Evolutionary conservation across 23 tunicate species (phyloP).

Genomic region (Halocynthia aurantium): DNA sequence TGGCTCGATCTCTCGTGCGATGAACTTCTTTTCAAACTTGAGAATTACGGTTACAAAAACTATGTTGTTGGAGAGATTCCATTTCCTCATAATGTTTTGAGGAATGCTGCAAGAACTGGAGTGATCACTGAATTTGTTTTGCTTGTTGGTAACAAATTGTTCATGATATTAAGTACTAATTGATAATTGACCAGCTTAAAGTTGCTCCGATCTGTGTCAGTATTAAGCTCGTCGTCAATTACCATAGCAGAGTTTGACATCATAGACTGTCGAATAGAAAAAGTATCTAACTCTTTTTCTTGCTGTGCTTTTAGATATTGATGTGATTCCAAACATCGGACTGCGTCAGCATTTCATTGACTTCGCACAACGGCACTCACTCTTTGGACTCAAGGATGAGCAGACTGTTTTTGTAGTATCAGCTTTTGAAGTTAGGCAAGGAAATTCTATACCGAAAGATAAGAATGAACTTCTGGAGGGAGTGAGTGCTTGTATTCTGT

Average conservation of each 20-base stretch:
- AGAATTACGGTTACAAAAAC: slow-evolving; percentile 81
- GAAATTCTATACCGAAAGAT: slow-evolving; percentile 48
- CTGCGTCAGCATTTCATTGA: slow-evolving; percentile 59
- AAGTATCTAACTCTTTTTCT: not conserved
- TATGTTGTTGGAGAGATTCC: slow-evolving; percentile 80
- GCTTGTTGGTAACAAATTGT: slow-evolving; percentile 45
- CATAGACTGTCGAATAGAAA: not conserved
- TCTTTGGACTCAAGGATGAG: slow-evolving; percentile 29
- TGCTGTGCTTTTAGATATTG: slow-evolving; percentile 55
- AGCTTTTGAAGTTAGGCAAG: slow-evolving; percentile 73
- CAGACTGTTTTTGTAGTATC: slow-evolving; percentile 82
- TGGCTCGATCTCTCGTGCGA: slow-evolving; percentile 59
- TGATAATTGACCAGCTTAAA: not conserved
- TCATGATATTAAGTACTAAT: not conserved
- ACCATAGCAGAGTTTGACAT: not conserved
- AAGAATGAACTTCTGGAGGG: slow-evolving; percentile 62
- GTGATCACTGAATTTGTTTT: slow-evolving; percentile 85
- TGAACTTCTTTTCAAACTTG: slow-evolving; percentile 48
- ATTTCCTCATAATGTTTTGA: slow-evolving; percentile 89
- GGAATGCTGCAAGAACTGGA: slow-evolving; percentile 89
- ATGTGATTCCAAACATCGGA: slow-evolving; percentile 74
- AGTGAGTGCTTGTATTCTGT: slow-evolving; percentile 9
- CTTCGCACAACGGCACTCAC: slow-evolving; percentile 44
- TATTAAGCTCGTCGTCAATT: not conserved
- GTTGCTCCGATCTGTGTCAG: too few species aligned